A percentile compares a stretch with the other conserved stretches of the same genome.
Evolutionary conservation across 2,888 invertebrate species (phyloP).

Genomic region (Andrena bicolor): DNA sequence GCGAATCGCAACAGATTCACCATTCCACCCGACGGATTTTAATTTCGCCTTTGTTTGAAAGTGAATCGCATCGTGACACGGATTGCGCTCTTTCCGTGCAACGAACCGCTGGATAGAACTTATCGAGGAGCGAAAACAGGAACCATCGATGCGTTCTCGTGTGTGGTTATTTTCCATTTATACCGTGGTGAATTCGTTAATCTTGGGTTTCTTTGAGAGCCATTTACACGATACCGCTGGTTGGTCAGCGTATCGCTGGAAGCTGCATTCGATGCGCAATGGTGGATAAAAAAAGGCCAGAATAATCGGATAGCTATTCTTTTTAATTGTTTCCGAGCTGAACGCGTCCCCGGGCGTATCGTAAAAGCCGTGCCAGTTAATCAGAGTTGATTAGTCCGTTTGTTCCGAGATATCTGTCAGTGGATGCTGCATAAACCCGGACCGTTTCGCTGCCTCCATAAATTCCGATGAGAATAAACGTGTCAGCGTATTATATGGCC

Average conservation of each 20-base stretch:
- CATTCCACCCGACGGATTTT: conserved; percentile 21
- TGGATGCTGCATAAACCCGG: conserved; percentile 41
- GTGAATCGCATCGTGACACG: conserved; percentile 15
- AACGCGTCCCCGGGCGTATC: not conserved
- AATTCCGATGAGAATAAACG: conserved; percentile 60
- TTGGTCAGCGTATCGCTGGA: no score
- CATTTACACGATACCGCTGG: no score
- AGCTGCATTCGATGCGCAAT: not conserved
- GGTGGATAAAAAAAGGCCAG: not conserved
- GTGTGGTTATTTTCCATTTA: not conserved
- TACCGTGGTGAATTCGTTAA: conserved; percentile 18
- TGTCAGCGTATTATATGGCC: conserved; percentile 47
- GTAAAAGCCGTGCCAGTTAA: conserved; percentile 58
- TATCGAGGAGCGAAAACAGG: not conserved
- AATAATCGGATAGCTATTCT: conserved; percentile 5
- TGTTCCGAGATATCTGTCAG: conserved; percentile 63
- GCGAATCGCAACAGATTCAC: conserved; percentile 15
- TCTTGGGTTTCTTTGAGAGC: not conserved
- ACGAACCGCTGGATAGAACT: conserved; percentile 17
- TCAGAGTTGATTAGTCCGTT: conserved; percentile 70
- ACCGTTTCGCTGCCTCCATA: conserved; percentile 46
- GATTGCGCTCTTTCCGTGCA: not conserved
- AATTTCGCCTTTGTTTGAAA: conserved; percentile 28
- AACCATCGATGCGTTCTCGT: not conserved
- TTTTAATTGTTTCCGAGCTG: conserved; percentile 30